Evolutionary conservation across 2,888 invertebrate genomes (phyloP), one percentile per base, ranked within the genome.

Genomic region (Chironomus riparius): DNA sequence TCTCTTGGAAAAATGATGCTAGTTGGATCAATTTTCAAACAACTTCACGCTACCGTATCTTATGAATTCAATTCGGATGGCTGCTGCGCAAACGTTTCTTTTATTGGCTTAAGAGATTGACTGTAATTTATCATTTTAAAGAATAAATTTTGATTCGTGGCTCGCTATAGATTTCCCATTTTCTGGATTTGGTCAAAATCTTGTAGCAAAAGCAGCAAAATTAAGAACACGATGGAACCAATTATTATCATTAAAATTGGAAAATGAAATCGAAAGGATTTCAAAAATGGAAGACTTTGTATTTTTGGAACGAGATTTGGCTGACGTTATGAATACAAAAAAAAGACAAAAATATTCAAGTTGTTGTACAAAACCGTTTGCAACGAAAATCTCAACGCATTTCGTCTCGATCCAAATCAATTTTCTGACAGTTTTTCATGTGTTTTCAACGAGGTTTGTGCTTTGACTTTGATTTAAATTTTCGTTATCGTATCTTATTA

Each of bases 1-100:
- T 89, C 92, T 0, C 89, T 99, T 76, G 98, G 98, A 0, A 99
- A 99, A 86, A 97, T 99, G 88, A 86, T 98, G 50, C 92, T 98
- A 22, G 88, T 95, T 86, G 97, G 96, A 0, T 92, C 93, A 1
- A 89, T 96, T 6, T 95, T 97, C 77, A 89, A 94, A 78, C 93
- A 96, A 80, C 88, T 94, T 0, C 93, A 95, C 80, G 92, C 97
- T 0, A 91, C 95, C 97, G 0, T 98, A 96, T 84, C 86, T 98
- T 80, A 92, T 97, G 80, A 97, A 96, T 81, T 91, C 92, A 0
- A 90, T 97, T 86, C 87, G 97, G 70, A 92, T 97, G 89, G 96
- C 97, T 4, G 95, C 95, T 0, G 91, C 95, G 0, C 97, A 95
- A 82, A 92, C 94, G 0, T 82, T 97, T 77, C 83, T 97, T 12